Evolutionary conservation across 2,797 vertebrate genomes (phyloP).

Genomic region (Geotrypetes seraphini): DNA sequence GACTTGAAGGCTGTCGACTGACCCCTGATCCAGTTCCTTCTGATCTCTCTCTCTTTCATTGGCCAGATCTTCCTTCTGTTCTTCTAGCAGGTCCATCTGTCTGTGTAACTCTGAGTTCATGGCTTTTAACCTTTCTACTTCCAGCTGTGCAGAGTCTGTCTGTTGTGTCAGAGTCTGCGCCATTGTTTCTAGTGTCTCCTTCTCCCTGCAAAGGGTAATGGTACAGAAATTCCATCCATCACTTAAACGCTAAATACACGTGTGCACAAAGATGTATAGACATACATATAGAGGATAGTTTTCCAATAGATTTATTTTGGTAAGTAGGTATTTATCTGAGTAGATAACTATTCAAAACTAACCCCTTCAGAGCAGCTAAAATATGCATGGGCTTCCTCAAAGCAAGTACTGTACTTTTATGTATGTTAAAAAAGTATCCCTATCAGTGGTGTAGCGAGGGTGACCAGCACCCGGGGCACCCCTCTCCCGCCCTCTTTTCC

Average conservation of each 20-base stretch:
- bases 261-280: not conserved
- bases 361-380: too few species aligned
- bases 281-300: too few species aligned
- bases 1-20: not conserved
- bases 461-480: too few species aligned
- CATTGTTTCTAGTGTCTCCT: constrained; percentile 43
- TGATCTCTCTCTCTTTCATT: constrained; percentile 42
- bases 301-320: too few species aligned
- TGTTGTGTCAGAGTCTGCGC: constrained; percentile 44
- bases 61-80: constrained; percentile 57
- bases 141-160: constrained; percentile 29
- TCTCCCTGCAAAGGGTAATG: constrained; percentile 49
- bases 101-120: constrained; percentile 50
- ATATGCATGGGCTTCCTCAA: too few species aligned
- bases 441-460: too few species aligned
- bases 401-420: too few species aligned
- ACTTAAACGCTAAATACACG: not conserved
- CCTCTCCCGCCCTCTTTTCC: too few species aligned
- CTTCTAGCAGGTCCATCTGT: constrained; percentile 46
- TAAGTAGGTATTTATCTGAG: too few species aligned
- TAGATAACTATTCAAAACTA: too few species aligned
- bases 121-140: constrained; percentile 46
- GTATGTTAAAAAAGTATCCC: too few species aligned
- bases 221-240: not conserved
- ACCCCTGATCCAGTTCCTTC: constrained; percentile 60